These are phyloP conservation scores for Gorsachius magnificus DNA, from an alignment of 2,797 vertebrate genomes.

Conservation along the genomic window DNA sequence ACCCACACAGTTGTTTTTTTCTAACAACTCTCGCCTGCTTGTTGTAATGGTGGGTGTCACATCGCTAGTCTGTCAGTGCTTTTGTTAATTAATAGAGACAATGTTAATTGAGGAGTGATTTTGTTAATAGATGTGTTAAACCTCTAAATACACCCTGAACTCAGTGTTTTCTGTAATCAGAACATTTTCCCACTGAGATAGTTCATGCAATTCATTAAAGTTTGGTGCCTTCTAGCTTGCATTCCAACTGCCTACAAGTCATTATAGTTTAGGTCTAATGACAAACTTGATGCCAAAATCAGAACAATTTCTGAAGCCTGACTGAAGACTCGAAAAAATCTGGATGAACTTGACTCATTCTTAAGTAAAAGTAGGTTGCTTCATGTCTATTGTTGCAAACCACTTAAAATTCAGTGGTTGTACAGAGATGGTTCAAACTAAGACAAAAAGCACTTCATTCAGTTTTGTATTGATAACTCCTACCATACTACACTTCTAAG, in stretches of 20 bases:
- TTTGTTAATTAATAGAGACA: conserved; percentile 33
- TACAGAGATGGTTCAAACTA: conserved; percentile 20
- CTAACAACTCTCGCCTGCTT: not conserved
- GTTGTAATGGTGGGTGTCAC: not conserved
- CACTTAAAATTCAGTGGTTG: conserved; percentile 60
- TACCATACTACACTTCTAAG: not conserved
- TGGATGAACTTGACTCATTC: not conserved
- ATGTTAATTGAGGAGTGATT: conserved; percentile 25
- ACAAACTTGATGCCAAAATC: not conserved
- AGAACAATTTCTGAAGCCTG: not conserved
- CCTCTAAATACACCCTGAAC: not conserved
- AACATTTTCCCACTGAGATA: not conserved
- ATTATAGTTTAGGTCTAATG: not conserved
- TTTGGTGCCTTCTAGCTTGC: not conserved
- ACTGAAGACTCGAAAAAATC: not conserved
- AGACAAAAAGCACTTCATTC: conserved; percentile 52
- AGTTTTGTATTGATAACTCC: not conserved
- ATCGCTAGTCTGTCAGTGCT: not conserved
- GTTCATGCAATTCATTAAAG: not conserved
- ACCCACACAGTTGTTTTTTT: not conserved
- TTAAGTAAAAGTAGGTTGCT: not conserved
- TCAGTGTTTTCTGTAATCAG: not conserved
- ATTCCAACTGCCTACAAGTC: not conserved
- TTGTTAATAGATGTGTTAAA: not conserved
- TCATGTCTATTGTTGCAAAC: not conserved